These are phyloP conservation scores for Strigamia maritima DNA, from an alignment of 2,888 invertebrate genomes.

Conservation along the genomic window DNA sequence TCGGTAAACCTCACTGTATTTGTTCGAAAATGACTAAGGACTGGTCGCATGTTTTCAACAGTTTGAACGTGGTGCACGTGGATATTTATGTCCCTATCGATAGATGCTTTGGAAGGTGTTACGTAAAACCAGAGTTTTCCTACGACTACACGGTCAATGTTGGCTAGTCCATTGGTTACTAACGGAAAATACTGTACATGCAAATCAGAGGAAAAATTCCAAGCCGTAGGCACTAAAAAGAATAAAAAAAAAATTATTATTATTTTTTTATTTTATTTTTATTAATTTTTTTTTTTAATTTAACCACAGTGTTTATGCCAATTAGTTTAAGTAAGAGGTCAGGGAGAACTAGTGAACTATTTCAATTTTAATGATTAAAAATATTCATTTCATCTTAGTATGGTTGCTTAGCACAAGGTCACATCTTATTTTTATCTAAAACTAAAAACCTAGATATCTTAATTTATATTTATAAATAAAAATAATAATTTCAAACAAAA, in stretches of 20 bases:
- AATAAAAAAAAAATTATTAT: constrained; percentile 36
- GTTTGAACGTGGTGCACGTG: constrained; percentile 33
- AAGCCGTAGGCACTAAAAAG: constrained; percentile 56
- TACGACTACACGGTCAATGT: constrained; percentile 60
- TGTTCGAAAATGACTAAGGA: constrained; percentile 43
- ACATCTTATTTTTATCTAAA: background rate
- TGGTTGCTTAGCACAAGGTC: background rate
- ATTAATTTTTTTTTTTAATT: background rate
- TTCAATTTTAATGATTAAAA: background rate
- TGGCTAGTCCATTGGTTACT: constrained; percentile 66
- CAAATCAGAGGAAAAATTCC: constrained; percentile 65
- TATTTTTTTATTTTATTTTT: background rate
- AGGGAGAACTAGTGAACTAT: constrained; percentile 12
- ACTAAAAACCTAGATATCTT: background rate
- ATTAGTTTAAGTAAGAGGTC: background rate
- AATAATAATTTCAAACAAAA: background rate
- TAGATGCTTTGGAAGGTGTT: constrained; percentile 47
- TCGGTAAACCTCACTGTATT: constrained; percentile 51
- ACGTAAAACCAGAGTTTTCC: constrained; percentile 70
- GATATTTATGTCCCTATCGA: constrained; percentile 12
- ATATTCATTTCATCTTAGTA: constrained; percentile 2
- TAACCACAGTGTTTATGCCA: background rate
- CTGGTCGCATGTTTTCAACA: constrained; percentile 14
- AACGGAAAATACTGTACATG: constrained; percentile 70
- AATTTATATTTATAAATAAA: background rate